phyloP scores from a whole-genome alignment of 2,888 invertebrate species.

The Deilephila porcellus region DNA sequence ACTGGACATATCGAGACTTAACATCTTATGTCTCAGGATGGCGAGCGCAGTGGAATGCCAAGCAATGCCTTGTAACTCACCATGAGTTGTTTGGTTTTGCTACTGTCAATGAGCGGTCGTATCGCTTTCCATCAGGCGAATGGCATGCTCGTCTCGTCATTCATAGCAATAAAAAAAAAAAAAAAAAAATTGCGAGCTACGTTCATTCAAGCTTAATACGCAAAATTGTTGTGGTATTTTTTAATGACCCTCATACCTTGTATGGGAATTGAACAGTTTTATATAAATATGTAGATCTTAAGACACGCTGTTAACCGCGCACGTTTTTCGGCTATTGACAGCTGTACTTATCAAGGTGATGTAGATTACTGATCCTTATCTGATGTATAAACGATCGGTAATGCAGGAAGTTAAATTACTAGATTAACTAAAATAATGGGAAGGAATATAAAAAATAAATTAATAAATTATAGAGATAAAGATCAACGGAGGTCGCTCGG shows the following conservation, averaged over 20 bases:
- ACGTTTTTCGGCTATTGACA: not conserved
- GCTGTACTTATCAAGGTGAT: constrained; percentile 40
- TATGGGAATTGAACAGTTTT: constrained; percentile 14
- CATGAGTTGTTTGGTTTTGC: no score
- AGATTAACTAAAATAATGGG: constrained; percentile 49
- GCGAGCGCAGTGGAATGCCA: no score
- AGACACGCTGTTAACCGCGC: constrained; percentile 1
- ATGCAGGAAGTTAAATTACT: constrained; percentile 46
- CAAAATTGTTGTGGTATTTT: constrained; percentile 36
- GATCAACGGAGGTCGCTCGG: constrained; percentile 58
- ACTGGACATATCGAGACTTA: no score
- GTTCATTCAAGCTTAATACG: constrained; percentile 32
- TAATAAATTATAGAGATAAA: constrained; percentile 56
- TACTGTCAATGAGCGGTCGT: no score
- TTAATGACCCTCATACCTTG: constrained; percentile 30
- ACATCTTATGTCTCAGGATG: no score
- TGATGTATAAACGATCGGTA: constrained; percentile 43
- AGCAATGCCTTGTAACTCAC: no score
- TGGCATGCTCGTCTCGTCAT: no score
- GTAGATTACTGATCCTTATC: constrained; percentile 30
- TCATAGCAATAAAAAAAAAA: no score
- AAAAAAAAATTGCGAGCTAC: constrained; percentile 40
- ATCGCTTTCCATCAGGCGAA: no score
- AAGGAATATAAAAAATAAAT: constrained; percentile 61
- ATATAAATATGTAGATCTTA: constrained; percentile 25